These are phyloP conservation scores for Erynnis tages DNA, from an alignment of 2,888 invertebrate species.

Conservation along the genomic window DNA sequence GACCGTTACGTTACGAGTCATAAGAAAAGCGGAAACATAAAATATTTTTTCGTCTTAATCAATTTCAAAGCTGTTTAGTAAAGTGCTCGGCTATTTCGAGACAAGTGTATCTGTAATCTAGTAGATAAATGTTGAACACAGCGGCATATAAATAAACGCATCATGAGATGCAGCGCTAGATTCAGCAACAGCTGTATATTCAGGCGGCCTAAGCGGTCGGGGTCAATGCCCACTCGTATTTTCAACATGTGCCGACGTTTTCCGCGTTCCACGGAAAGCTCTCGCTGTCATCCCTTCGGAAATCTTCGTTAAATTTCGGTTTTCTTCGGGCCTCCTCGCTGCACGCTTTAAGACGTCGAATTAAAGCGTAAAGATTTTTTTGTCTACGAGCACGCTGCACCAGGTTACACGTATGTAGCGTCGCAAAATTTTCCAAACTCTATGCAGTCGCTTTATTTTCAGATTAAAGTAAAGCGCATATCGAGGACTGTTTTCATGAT, in stretches of 20 bases:
- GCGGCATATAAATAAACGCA: slow-evolving; percentile 60
- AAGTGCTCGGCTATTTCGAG: slow-evolving; percentile 27
- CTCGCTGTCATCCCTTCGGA: slow-evolving; percentile 72
- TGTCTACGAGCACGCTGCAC: slow-evolving; percentile 13
- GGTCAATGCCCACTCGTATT: slow-evolving; percentile 79
- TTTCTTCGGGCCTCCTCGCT: slow-evolving; percentile 43
- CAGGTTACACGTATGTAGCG: too few relatives aligned
- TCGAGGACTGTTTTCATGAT: slow-evolving; percentile 9
- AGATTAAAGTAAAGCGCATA: slow-evolving; percentile 8
- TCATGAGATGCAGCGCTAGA: slow-evolving; percentile 65
- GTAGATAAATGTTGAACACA: slow-evolving; percentile 40
- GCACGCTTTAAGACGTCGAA: slow-evolving; percentile 17
- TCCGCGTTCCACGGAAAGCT: slow-evolving; percentile 80
- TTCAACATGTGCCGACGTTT: slow-evolving; percentile 80
- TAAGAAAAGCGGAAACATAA: slow-evolving; percentile 12
- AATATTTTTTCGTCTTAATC: slow-evolving; percentile 17
- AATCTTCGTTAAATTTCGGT: slow-evolving; percentile 61
- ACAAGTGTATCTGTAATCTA: slow-evolving; percentile 36
- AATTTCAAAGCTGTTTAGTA: slow-evolving; percentile 19
- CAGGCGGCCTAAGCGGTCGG: slow-evolving; percentile 65
- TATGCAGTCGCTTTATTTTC: not conserved
- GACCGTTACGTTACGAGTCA: not conserved
- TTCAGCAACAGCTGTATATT: slow-evolving; percentile 75
- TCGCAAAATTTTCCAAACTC: not conserved
- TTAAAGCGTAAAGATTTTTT: slow-evolving; percentile 29